Conservation (phyloP, 2,113 vertebrate species). For the Paraplagusia blochii region DNA sequence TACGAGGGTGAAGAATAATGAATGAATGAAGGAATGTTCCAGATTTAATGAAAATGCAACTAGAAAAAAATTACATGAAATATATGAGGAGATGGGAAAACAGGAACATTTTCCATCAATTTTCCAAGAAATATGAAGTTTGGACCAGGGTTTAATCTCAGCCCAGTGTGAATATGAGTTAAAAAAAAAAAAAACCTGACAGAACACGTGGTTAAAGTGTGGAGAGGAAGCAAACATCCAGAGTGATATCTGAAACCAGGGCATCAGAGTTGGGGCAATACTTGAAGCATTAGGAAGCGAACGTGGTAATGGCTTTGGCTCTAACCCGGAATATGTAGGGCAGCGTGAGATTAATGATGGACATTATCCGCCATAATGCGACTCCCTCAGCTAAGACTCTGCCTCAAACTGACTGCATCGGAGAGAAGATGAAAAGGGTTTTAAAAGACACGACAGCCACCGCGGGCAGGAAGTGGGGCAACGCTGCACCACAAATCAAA, state of each 20-base stretch:
- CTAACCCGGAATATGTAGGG: conserved; percentile 51
- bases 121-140: too few relatives aligned
- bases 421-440: conserved; percentile 24
- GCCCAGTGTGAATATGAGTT: too few relatives aligned
- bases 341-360: conserved; percentile 60
- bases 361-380: conserved; percentile 54
- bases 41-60: too few relatives aligned
- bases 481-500: not conserved
- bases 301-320: conserved; percentile 57
- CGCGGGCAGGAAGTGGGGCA: conserved; percentile 2
- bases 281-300: conserved; percentile 31
- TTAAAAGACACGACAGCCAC: conserved; percentile 6
- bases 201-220: too few relatives aligned
- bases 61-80: too few relatives aligned
- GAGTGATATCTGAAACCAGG: conserved; percentile 42
- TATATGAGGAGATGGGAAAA: too few relatives aligned
- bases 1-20: too few relatives aligned
- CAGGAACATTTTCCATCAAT: too few relatives aligned
- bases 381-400: conserved; percentile 24
- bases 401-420: conserved; percentile 16
- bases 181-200: too few relatives aligned
- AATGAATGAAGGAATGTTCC: too few relatives aligned
- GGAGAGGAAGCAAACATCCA: conserved; percentile 2
- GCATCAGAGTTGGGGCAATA: conserved; percentile 26
- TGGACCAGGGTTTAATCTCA: too few relatives aligned